Evolutionary conservation across 1,140 invertebrate genomes (phyloP), one percentile per base, ranked within the genome.

Genomic region (Lerema accius): DNA sequence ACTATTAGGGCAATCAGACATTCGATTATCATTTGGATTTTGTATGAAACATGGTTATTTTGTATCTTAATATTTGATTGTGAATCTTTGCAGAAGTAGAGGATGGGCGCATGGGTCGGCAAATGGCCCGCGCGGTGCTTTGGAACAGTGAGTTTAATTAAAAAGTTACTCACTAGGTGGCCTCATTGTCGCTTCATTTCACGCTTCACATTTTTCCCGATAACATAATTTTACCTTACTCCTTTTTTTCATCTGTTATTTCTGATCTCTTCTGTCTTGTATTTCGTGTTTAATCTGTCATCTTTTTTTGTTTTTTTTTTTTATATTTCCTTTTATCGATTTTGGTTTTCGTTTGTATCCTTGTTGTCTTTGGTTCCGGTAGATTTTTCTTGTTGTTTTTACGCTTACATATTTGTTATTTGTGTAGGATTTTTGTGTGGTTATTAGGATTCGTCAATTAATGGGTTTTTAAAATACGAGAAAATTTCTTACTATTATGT

Each of bases 121-220:
- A 95, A 80, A 94, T 95, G 92, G 92, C 94, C 71, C 92, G 95
- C 81, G 94, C 94, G 68, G 95, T 96, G 73, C 93, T 96, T 71
- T 96, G 95, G 95, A 96, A 95, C 91, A 96, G 95, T 96, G 91
- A 95, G 95, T 94, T 78, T 50, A 48, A 63, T 55, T 39, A 60
- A 42, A 46, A 46, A 45, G n/a, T 46, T 58, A 45, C 28, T 40
- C 37, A 55, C 65, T 77, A 75, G 71, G 73, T 76, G 70, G 71
- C 71, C 32, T 56, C 75, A 75, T 71, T 75, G 70, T 82, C 69
- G 74, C 76, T 84, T 80, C 35, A 51, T 60, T 60, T 69, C 70
- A 78, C 71, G 65, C 64, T 73, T 63, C 39, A 39, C 59, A 59
- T 69, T 46, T 62, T 48, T 1, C 35, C 35, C 7, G n/a, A n/a